Conservation (phyloP, 2,113 vertebrate genomes). For the Ciconia maguari region DNA sequence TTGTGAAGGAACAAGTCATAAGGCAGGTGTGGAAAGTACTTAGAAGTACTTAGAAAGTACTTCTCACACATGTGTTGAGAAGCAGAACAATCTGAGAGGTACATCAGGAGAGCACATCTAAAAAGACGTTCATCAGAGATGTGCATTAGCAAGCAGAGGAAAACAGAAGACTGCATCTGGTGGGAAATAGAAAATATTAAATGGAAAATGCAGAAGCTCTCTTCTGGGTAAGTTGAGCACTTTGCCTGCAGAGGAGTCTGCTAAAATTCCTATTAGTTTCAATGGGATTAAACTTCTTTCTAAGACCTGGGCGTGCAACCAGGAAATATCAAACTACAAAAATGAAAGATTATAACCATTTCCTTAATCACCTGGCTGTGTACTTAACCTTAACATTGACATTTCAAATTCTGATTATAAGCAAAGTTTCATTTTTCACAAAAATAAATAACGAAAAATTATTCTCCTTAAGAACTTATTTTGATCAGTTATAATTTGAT, state of each 20-base stretch:
- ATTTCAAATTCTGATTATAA: constrained; percentile 2
- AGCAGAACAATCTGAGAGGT: neutral
- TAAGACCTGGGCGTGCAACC: neutral
- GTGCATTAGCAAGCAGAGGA: neutral
- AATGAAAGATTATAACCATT: neutral
- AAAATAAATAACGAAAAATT: neutral
- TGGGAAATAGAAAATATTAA: neutral
- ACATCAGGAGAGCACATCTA: neutral
- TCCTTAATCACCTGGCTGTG: neutral
- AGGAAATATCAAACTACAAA: neutral
- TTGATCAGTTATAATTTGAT: neutral
- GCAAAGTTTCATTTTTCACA: neutral
- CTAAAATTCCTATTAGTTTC: neutral
- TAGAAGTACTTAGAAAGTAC: too few species aligned
- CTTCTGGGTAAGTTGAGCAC: neutral
- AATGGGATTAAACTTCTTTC: neutral
- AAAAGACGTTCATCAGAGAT: neutral
- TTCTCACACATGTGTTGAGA: too few species aligned
- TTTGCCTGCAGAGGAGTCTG: neutral
- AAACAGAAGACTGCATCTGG: neutral
- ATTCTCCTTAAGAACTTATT: neutral
- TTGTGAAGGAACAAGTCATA: neutral
- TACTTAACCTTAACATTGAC: neutral
- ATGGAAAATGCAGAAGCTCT: neutral
- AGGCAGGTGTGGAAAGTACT: neutral